Evolutionary conservation across 2,888 invertebrate genomes (phyloP), one percentile per base, ranked within the genome.

Genomic region (Plutella xylostella): DNA sequence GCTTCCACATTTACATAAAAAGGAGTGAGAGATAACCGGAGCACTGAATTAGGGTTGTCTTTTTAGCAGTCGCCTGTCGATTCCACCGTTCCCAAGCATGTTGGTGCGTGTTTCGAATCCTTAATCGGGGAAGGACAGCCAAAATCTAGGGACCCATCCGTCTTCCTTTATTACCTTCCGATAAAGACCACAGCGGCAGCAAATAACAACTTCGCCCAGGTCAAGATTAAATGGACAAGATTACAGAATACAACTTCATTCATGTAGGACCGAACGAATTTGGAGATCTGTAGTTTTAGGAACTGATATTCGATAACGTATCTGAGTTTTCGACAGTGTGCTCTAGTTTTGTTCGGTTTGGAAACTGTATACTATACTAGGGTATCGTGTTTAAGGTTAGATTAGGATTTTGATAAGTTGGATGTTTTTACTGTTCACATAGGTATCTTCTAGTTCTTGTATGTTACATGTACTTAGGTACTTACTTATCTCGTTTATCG

Each of bases 61-160:
- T 47, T 52, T 52, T 51, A 51, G 49, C 50, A 52, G 50, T 52
- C 49, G 46, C 48, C 47, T 43, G 50, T 41, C 50, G 52, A 52
- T 47, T 50, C 44, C 43, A 15, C 45, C 47, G 50, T 43, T 45
- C 30, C 47, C 35, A 43, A 46, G 45, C 51, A 45, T 45, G 47
- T 46, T 38, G 43, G n/a, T n/a, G 47, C 50, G 50, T 46, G 50
- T 33, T 31, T 25, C 35, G 52, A 52, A 51, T 51, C 42, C 39
- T 42, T 45, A 50, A 37, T 19, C 31, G 19, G 42, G 9, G 14
- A 18, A 18, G 30, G 42, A 19, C 20, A 30, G 1, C 42, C 42
- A 42, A 20, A 19, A 19, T 42, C 31, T 20, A 5, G 15, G 9
- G 42, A 42, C 14, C 42, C 19, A 11, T 31, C 42, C 31, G 18